Base-by-base conservation (phyloP, 2,888 invertebrate species). In the Parnassius orleans region DNA sequence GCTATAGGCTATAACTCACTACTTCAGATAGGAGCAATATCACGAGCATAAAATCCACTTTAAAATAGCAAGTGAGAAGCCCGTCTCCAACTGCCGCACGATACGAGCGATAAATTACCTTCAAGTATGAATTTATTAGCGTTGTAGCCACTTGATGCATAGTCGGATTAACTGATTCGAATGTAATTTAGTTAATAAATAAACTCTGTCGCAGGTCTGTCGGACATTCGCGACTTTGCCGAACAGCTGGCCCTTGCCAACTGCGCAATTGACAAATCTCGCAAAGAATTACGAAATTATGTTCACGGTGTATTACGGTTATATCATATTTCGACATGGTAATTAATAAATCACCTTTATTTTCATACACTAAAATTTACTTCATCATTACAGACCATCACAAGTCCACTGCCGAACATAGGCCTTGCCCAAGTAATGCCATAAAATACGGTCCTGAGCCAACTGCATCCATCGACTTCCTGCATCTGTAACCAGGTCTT, bases 51-150 rank as follows among this genome's bases (percentile, higher is more conserved):
- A 33, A 33, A 33, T 33, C 5, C 7, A 7, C 7, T 33, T 33
- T 33, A 3, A 33, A 33, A 33, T 33, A 33, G 44, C 44, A 12
- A 11, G 24, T 10, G 51, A 48, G 1, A 9, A 24, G 9, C 55
- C 52, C 12, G 46, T 56, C 52, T n/a, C 46, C 24, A 43, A 47
- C 10, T 15, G 10, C 58, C 15, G 9, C 11, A 9, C 41, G 41
- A 12, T 14, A 42, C 60, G n/a, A 10, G 15, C 62, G 14, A 44
- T 59, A 59, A 59, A 63, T 59, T 52, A 63, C 52, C 59, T 59
- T 63, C 59, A 59, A 59, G 47, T 52, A 59, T 59, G 47, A 59
- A 63, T 63, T 63, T 63, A 63, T 63, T 59, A 63, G 59, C 59
- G 55, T 54, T 57, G 58, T 57, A 55, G 9, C 54, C 53, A 42